Evolutionary conservation across 2,797 vertebrate genomes (phyloP), one percentile per base, ranked within the genome.

Genomic region (Lateolabrax maculatus): DNA sequence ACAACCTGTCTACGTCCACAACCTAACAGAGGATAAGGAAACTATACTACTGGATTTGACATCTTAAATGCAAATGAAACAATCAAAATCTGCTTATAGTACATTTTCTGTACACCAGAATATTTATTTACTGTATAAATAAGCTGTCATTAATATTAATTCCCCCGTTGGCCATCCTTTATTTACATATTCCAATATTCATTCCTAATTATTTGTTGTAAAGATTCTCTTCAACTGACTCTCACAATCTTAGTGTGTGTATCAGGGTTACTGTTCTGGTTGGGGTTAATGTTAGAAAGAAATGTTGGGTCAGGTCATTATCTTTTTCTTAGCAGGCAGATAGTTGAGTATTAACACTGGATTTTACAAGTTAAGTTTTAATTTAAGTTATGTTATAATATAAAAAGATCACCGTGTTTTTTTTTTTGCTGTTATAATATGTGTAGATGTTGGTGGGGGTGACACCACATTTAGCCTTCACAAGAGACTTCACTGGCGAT

Each of bases 1-100:
- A 99, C 88, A 99, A 93, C 64, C 95, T 94, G 61, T 98, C 98
- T 74, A 97, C 95, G 49, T 98, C 98, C 81, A 99, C 96, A 77
- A 96, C 94, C 98, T 99, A 82, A 77, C 23, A 65, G 27, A 64
- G 71, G 81, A 91, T 1, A 1, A 61, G 15, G 4, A 55, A 9
- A 31, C 9, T 8, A 18, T 7, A 27, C 18, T 36, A 21, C 11
- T 31, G 60, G 8, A 5, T 56, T 51, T 56, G 0, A 37, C 11
- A 31, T 7, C 5, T 29, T 52, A 11, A n/a, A 39, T 31, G 8
- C 0, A 61, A 58, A 68, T 25, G 3, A 31, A 65, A 6, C 9
- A 9, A 6, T 27, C 2, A 18, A 34, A 66, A 41, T 62, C 6
- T 21, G 2, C 25, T 29, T 21, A 18, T 12, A 4, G 16, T 39